Conservation (phyloP, 2,797 vertebrate species). For the Phataginus tetradactyla region DNA sequence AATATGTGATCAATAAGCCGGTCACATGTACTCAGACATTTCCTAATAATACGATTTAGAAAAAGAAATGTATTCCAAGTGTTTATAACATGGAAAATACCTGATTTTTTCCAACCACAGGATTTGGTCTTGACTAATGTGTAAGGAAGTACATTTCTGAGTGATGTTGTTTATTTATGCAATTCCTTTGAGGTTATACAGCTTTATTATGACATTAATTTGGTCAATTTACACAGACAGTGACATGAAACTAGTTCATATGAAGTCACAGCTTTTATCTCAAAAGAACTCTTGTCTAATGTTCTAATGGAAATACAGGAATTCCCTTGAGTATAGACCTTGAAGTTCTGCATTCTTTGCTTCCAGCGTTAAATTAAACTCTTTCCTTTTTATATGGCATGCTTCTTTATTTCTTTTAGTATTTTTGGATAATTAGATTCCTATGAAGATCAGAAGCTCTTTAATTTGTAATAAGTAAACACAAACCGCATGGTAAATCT, state of each 20-base stretch:
- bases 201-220: slow-evolving; percentile 36
- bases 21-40: not conserved
- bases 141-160: not conserved
- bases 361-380: slow-evolving; percentile 33
- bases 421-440: slow-evolving; percentile 14
- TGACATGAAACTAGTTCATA: not conserved
- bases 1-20: not conserved
- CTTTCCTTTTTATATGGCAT: not conserved
- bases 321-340: not conserved
- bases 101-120: slow-evolving; percentile 1
- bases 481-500: not conserved
- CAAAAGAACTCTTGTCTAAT: not conserved
- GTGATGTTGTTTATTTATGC: not conserved
- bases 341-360: slow-evolving; percentile 27
- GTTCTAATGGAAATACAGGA: not conserved
- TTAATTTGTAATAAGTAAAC: slow-evolving; percentile 31
- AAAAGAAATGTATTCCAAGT: not conserved
- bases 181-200: slow-evolving; percentile 25
- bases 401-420: not conserved
- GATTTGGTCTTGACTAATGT: not conserved
- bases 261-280: not conserved
- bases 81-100: slow-evolving; percentile 29
- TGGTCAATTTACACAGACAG: not conserved
- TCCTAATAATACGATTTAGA: slow-evolving; percentile 6
- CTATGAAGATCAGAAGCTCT: not conserved